Base-by-base conservation (phyloP, 2,113 vertebrate genomes). In the Anoplopoma fimbria region DNA sequence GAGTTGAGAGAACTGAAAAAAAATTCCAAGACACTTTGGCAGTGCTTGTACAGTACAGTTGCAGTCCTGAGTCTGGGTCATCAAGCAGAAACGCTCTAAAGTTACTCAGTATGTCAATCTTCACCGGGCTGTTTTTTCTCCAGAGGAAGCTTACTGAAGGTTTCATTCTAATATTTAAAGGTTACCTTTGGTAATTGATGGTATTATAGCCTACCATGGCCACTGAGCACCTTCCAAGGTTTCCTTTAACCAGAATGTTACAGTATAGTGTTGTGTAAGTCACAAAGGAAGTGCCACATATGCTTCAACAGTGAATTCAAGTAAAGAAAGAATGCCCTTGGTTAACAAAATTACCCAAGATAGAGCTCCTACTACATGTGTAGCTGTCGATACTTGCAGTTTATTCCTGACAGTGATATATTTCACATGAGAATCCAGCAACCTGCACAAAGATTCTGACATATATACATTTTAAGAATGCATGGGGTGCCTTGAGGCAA, bases 1-100 rank as follows among this genome's bases (percentile, higher is more conserved):
- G 1, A 70, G 36, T 57, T 51, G n/a, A 78, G n/a, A 51, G 47
- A 49, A 45, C n/a, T n/a, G n/a, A n/a, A n/a, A n/a, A n/a, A n/a
- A n/a, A n/a, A n/a, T n/a, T n/a, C n/a, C n/a, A 49, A 21, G 47
- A 49, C 47, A 19, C 47, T 2, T 49, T 49, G 47, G 47, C 47
- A 49, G 47, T 49, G 23, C 15, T 19, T 29, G 3, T 13, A 53
- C 27, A 63, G 31, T 36, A 34, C 45, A 38, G 33, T 72, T 40
- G 23, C 34, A 38, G 62, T 38, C 10, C 13, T 34, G 19, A 1
- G 57, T 33, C 27, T 61, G 55, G 6, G 25, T 63, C 17, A 13
- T 65, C 33, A 5, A 12, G 6, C 61, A 55, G n/a, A 31, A 33
- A 58, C 15, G 36, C 49, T 64, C 23, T 65, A 55, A 42, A 34